Percentiles rank a stretch among this genome's conserved stretches.
phyloP scores from a whole-genome alignment of 2,888 invertebrate genomes.

The Phyllotreta striolata region DNA sequence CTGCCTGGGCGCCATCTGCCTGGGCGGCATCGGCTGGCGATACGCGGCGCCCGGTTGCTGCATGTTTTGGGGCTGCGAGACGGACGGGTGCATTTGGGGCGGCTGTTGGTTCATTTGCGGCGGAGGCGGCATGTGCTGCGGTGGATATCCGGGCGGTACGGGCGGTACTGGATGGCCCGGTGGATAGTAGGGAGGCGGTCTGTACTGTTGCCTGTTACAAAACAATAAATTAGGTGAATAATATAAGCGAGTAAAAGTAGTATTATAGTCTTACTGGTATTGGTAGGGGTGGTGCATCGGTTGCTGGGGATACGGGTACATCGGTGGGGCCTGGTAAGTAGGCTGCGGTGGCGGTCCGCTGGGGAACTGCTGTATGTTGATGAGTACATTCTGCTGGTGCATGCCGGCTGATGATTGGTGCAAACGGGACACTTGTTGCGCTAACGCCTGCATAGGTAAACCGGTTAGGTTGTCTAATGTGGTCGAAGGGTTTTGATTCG shows the following conservation, averaged over 20 bases:
- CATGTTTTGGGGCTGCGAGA: conserved; percentile 44
- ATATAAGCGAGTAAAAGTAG: conserved; percentile 17
- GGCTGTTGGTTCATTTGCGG: conserved; percentile 39
- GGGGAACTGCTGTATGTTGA: conserved; percentile 71
- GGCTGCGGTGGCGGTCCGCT: conserved; percentile 59
- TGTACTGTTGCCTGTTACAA: conserved; percentile 50
- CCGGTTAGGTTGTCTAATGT: conserved; percentile 56
- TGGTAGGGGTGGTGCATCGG: conserved; percentile 59
- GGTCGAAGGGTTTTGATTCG: conserved; percentile 46
- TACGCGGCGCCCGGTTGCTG: conserved; percentile 39
- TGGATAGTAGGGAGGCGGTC: conserved; percentile 53
- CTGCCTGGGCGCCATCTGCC: conserved; percentile 48
- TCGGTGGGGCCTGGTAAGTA: conserved; percentile 63
- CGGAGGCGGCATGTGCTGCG: conserved; percentile 57
- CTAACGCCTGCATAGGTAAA: conserved; percentile 62
- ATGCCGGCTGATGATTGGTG: conserved; percentile 57
- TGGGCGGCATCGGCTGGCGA: conserved; percentile 34
- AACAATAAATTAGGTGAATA: too few species aligned
- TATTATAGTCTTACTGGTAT: conserved; percentile 55
- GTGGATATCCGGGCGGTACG: conserved; percentile 58
- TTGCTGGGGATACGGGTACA: conserved; percentile 56
- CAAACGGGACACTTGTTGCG: conserved; percentile 61
- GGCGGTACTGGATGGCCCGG: conserved; percentile 44
- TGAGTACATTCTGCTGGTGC: conserved; percentile 72
- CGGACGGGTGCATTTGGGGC: conserved; percentile 38